These are phyloP conservation scores for Microplitis mediator DNA, from an alignment of 1,140 invertebrate species.

Conservation along the genomic window DNA sequence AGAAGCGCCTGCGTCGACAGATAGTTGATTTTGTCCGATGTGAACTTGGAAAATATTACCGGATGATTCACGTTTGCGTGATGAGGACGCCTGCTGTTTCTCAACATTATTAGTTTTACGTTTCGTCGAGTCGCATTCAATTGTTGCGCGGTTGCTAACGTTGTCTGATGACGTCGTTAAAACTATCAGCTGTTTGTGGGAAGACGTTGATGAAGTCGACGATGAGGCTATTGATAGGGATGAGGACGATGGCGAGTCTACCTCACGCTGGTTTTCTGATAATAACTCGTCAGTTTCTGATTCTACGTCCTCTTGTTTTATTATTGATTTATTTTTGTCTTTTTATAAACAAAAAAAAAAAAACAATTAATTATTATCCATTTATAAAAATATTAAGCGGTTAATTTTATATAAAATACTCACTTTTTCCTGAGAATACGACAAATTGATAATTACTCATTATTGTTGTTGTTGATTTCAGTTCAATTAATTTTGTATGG, in stretches of 20 bases:
- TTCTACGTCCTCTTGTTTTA: neutral
- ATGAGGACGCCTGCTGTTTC: slow-evolving; percentile 26
- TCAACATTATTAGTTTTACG: slow-evolving; percentile 37
- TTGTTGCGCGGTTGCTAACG: neutral
- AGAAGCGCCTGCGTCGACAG: slow-evolving; percentile 5
- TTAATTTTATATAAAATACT: neutral
- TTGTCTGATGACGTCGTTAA: slow-evolving; percentile 38
- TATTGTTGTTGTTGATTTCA: neutral
- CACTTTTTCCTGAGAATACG: slow-evolving; percentile 24
- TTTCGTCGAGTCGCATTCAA: slow-evolving; percentile 30
- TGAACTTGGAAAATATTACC: slow-evolving; percentile 36
- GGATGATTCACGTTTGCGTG: slow-evolving; percentile 28
- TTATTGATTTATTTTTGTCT: neutral
- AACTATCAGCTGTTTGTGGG: slow-evolving; percentile 38
- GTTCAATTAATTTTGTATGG: neutral
- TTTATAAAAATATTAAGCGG: too few relatives aligned
- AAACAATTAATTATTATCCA: neutral
- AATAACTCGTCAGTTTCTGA: neutral
- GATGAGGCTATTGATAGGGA: neutral
- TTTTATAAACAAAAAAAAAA: neutral
- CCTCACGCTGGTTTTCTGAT: neutral
- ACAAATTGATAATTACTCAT: slow-evolving; percentile 28
- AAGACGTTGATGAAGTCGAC: neutral
- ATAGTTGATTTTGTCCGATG: slow-evolving; percentile 18
- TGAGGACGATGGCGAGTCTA: neutral